Conservation (phyloP, 1,140 invertebrate species). For the Drosophila melanica region DNA sequence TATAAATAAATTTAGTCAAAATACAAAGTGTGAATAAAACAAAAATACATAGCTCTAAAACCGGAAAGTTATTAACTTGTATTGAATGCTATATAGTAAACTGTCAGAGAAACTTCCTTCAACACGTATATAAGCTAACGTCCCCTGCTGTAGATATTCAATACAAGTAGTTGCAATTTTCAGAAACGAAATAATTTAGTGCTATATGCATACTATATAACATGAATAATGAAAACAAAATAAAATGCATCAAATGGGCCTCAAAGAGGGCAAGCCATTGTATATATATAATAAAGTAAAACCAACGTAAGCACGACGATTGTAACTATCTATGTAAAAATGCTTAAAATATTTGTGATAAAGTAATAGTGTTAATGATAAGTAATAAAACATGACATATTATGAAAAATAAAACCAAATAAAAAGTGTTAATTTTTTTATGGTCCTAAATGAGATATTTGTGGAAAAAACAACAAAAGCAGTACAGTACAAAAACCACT, state of each 20-base stretch:
- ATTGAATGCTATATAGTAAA: slow-evolving; percentile 50
- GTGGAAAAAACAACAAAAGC: too few relatives aligned
- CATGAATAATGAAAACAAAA: background rate
- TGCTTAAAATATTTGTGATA: slow-evolving; percentile 83
- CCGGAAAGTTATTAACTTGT: slow-evolving; percentile 36
- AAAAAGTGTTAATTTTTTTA: too few relatives aligned
- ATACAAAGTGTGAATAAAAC: slow-evolving; percentile 51
- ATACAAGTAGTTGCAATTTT: slow-evolving; percentile 55
- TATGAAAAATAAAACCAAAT: slow-evolving; percentile 44
- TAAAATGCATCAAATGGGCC: slow-evolving; percentile 53
- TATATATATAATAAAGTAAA: slow-evolving; percentile 56
- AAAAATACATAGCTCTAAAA: slow-evolving; percentile 32
- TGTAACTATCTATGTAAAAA: slow-evolving; percentile 83
- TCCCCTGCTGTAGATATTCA: slow-evolving; percentile 67
- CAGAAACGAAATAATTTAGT: slow-evolving; percentile 56
- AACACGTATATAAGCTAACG: slow-evolving; percentile 52
- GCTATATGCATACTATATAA: slow-evolving; percentile 26
- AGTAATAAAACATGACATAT: slow-evolving; percentile 75
- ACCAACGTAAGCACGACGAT: slow-evolving; percentile 66
- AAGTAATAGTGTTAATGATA: slow-evolving; percentile 80
- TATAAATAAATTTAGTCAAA: slow-evolving; percentile 28
- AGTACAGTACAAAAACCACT: too few relatives aligned
- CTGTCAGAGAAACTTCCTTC: slow-evolving; percentile 67
- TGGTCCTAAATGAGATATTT: background rate
- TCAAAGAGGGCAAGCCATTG: slow-evolving; percentile 55